Conservation (phyloP, 2,797 vertebrate genomes). For the Acrossocheilus fasciatus region DNA sequence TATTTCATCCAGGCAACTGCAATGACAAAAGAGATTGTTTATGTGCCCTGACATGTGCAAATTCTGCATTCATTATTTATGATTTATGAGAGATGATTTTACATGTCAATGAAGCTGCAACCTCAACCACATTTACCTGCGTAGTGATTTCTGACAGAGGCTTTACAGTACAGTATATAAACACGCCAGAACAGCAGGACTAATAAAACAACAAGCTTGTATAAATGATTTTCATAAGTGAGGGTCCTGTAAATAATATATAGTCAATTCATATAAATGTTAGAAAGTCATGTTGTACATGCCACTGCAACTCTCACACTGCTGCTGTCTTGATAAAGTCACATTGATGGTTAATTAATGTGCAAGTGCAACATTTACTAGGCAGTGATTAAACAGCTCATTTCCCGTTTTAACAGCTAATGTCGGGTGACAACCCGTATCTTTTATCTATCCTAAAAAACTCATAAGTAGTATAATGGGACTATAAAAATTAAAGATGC, state of each 20-base stretch:
- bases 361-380: conserved; percentile 30
- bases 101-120: conserved; percentile 35
- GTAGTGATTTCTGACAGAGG: conserved; percentile 1
- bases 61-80: conserved; percentile 49
- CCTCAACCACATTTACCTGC: conserved; percentile 21
- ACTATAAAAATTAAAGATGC: conserved; percentile 35
- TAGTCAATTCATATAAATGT: conserved; percentile 7
- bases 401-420: neutral
- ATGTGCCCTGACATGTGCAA: conserved; percentile 41
- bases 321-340: conserved; percentile 31
- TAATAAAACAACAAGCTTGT: conserved; percentile 14
- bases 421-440: conserved; percentile 10
- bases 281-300: neutral
- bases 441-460: conserved; percentile 27
- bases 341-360: conserved; percentile 40
- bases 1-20: conserved; percentile 81
- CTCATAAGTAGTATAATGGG: conserved; percentile 31
- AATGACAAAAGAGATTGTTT: conserved; percentile 66
- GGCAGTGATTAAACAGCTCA: conserved; percentile 26
- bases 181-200: neutral
- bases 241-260: conserved; percentile 23
- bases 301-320: neutral
- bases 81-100: conserved; percentile 57
- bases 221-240: conserved; percentile 2
- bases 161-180: neutral